These are phyloP conservation scores for Sebastes jordani DNA, from an alignment of 2,797 vertebrate species.

Conservation along the genomic window DNA sequence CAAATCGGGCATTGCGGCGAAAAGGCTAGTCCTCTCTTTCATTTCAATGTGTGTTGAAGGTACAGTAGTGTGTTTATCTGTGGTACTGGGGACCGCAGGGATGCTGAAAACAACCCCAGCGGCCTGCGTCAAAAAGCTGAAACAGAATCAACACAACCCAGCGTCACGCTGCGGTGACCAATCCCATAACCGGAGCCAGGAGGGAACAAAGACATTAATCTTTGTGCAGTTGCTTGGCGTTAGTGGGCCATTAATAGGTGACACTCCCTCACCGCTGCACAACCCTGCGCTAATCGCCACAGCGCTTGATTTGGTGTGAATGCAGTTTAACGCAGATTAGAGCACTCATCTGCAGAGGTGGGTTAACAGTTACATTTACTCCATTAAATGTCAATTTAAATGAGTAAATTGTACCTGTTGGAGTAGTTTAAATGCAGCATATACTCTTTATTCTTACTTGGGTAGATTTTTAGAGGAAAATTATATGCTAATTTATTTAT, in stretches of 20 bases:
- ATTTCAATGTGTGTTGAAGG: not conserved
- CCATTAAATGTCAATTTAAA: not conserved
- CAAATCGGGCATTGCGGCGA: too few species aligned
- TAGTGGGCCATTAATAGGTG: not conserved
- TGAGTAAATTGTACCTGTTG: not conserved
- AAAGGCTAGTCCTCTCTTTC: not conserved
- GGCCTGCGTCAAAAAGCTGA: too few species aligned
- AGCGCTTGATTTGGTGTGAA: too few species aligned
- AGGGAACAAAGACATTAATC: not conserved
- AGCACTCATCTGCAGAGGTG: not conserved
- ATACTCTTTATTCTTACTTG: not conserved
- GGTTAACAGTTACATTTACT: not conserved
- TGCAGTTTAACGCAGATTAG: not conserved
- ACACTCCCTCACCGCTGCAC: not conserved
- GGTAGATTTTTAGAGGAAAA: not conserved
- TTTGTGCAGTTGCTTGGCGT: not conserved
- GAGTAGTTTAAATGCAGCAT: too few species aligned
- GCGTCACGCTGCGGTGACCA: not conserved
- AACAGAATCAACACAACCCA: too few species aligned
- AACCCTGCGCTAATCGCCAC: too few species aligned
- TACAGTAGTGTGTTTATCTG: not conserved
- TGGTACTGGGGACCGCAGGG: too few species aligned
- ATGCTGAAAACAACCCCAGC: too few species aligned
- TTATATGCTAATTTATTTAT: too few species aligned
- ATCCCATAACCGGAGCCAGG: not conserved